Evolutionary conservation across 2,113 vertebrate species (phyloP).

Genomic region (Alexandromys fortis): DNA sequence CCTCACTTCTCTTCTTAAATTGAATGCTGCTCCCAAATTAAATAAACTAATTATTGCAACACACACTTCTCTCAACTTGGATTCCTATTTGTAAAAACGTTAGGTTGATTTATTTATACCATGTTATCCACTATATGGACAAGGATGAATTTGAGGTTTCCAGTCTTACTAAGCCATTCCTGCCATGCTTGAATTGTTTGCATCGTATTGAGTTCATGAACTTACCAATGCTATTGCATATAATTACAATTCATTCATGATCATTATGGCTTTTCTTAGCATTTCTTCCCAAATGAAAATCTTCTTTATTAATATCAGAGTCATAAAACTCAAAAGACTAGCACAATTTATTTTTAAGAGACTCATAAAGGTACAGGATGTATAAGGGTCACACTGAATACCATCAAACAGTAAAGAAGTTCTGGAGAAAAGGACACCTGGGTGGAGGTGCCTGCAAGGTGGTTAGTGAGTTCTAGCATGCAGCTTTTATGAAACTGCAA

Average conservation of each 20-base stretch:
- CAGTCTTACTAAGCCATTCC: not conserved
- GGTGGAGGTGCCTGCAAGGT: not conserved
- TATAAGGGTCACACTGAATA: too few species aligned
- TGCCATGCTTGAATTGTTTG: not conserved
- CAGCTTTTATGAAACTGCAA: not conserved
- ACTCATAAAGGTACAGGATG: not conserved
- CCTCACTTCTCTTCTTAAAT: too few species aligned
- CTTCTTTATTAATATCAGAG: not conserved
- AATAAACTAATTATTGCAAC: not conserved
- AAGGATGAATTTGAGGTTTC: not conserved
- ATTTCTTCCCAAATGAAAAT: not conserved
- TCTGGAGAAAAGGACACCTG: not conserved
- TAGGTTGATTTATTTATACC: not conserved
- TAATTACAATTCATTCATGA: not conserved
- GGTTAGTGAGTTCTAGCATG: too few species aligned
- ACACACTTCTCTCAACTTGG: not conserved
- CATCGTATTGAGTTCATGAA: not conserved
- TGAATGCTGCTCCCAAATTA: too few species aligned
- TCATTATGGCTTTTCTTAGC: not conserved
- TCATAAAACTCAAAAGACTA: not conserved
- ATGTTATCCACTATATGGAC: not conserved
- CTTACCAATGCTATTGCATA: too few species aligned
- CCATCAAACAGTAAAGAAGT: not conserved
- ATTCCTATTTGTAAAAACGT: not conserved
- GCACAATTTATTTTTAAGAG: not conserved